phyloP scores from a whole-genome alignment of 1,140 invertebrate species.

The Drosophila parabipectinata region DNA sequence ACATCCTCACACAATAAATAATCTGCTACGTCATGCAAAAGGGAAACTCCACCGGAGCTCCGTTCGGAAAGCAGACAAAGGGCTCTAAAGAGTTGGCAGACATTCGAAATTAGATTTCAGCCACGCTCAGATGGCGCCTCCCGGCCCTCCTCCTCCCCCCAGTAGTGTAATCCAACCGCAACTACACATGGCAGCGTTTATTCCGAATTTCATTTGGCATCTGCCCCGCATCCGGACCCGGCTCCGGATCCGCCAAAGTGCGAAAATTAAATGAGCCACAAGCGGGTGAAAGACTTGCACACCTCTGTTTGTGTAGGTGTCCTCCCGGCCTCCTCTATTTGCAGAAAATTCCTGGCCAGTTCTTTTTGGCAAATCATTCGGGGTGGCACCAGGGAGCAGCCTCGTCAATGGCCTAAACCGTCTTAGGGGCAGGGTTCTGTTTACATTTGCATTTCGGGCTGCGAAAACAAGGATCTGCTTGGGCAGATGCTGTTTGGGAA shows the following conservation, averaged over 20 bases:
- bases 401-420: conserved; percentile 7
- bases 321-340: conserved; percentile 61
- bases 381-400: conserved; percentile 23
- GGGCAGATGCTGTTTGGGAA: conserved; percentile 7
- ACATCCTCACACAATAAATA: conserved; percentile 80
- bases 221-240: conserved; percentile 43
- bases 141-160: not conserved
- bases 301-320: conserved; percentile 72
- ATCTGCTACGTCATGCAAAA: conserved; percentile 72
- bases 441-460: conserved; percentile 22
- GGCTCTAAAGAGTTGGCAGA: conserved; percentile 45
- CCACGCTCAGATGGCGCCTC: conserved; percentile 33
- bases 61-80: conserved; percentile 14
- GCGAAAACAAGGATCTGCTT: conserved; percentile 3
- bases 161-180: conserved; percentile 38
- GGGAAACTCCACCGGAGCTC: conserved; percentile 36
- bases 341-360: conserved; percentile 59
- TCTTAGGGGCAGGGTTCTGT: conserved; percentile 21
- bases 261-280: conserved; percentile 80
- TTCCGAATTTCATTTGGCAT: conserved; percentile 26
- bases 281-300: conserved; percentile 39
- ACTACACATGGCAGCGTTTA: conserved; percentile 50
- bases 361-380: conserved; percentile 61
- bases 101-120: conserved; percentile 66
- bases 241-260: conserved; percentile 55